Base-by-base conservation (phyloP, 2,113 vertebrate species). In the Hoplias malabaricus region DNA sequence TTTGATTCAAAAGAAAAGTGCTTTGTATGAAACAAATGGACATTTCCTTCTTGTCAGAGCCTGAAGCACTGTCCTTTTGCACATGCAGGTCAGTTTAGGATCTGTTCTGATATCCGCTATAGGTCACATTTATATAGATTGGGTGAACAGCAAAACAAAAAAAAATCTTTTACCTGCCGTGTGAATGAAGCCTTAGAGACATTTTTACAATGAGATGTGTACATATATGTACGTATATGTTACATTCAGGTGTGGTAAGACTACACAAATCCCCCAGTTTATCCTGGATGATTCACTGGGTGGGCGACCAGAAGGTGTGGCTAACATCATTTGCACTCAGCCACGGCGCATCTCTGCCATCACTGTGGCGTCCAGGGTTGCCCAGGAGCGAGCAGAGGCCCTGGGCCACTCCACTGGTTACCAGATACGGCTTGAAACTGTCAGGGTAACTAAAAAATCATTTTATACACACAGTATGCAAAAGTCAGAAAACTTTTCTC, bases 191-290 rank as follows among this genome's bases (percentile, higher is more conserved):
- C n/a, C n/a, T 69, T 29, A 10, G 16, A 65, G 25, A 27, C 21
- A 31, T 0, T 12, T 48, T 65, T 34, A 13, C 14, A 10, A 12
- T 74, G 23, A 42, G 16, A 27, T 72, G 3, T 46, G 4, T 69
- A 42, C 34, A 0, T 76, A 3, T 82, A 83, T 88, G 6, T 38
- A 1, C 63, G 38, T 50, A 0, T 76, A 2, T 82, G 83, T 88
- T 50, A 66, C 69, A 3, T 69, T n/a, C 82, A 99, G 98, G 36
- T 99, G 98, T 87, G 98, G 98, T 54, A 99, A 99, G 85, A 99
- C 97, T 29, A 99, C 98, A 54, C 98, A 99, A 91, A 95, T 99
- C 81, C 97, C 97, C 83, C 98, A 98, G 86, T 99, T 98, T 86
- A 97, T 99, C 84, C 89, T 99, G 90, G 97, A 99, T 62, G 87